Conservation (phyloP, 2,797 vertebrate genomes). For the Gallinago solitaria region DNA sequence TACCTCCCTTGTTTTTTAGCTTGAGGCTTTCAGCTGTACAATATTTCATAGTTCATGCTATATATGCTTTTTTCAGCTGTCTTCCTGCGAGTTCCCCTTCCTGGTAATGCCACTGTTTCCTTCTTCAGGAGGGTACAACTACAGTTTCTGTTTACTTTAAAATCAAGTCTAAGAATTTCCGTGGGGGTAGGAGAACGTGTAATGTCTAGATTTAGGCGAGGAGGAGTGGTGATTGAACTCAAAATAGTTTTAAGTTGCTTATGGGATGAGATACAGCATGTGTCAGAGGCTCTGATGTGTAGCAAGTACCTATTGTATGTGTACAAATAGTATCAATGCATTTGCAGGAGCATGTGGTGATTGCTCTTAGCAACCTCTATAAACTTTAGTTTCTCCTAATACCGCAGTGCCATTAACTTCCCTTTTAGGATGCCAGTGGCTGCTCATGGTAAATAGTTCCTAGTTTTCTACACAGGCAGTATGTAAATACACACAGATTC, state of each 20-base stretch:
- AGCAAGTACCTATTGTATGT: fast-evolving
- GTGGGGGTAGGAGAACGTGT: fast-evolving
- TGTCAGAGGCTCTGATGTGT: too few relatives aligned
- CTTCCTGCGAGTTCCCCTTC: too few relatives aligned
- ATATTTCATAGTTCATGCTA: too few relatives aligned
- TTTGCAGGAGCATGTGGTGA: fast-evolving
- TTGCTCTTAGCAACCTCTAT: too few relatives aligned
- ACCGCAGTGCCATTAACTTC: fast-evolving
- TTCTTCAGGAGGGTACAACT: fast-evolving
- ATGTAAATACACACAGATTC: fast-evolving
- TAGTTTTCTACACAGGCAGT: fast-evolving
- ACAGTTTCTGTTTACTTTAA: fast-evolving
- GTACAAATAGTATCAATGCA: fast-evolving
- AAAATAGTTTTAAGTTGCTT: background rate
- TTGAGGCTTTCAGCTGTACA: too few relatives aligned
- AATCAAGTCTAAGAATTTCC: background rate
- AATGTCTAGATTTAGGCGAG: background rate
- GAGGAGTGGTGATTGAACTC: background rate
- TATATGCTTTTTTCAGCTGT: too few relatives aligned
- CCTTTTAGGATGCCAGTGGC: fast-evolving
- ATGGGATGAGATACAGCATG: fast-evolving
- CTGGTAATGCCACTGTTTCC: fast-evolving
- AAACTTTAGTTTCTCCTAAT: background rate
- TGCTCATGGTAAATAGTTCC: fast-evolving
- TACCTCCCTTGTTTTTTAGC: too few relatives aligned